Base-by-base conservation (phyloP, 2,113 vertebrate species). In the Serinus canaria region DNA sequence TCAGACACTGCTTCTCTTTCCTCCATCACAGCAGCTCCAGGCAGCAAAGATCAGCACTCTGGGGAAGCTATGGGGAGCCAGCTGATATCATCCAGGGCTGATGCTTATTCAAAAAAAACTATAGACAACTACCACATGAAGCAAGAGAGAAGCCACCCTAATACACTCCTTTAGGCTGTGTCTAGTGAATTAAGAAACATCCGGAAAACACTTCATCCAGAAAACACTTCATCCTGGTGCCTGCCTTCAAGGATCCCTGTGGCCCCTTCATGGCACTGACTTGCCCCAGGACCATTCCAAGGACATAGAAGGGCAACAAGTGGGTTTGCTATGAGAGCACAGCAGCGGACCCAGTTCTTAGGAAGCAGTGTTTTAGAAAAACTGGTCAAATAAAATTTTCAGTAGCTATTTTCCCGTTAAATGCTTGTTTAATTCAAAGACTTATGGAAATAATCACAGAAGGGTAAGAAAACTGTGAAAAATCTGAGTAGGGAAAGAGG, bases 281-380 rank as follows among this genome's bases (percentile, higher is more conserved):
- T 35, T 73, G n/a, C 10, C 4, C 39, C 14, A 53, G n/a, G 31
- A 92, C 15, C 27, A 28, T 31, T 10, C 23, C 1, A 41, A 79
- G 37, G 23, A 50, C 17, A 28, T 10, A 50, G 6, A 2, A 2
- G 16, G 19, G 21, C 31, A 64, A 28, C 49, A 73, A 49, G 11
- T 25, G 27, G 10, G 22, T n/a, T 76, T 3, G 1, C n/a, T 6
- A 1, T 24, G 17, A 78, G 5, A 80, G 10, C 0, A 0, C n/a
- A 78, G 33, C 1, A 3, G 15, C 41, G 74, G 43, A 53, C 4
- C 7, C 55, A 64, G 55, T 7, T 56, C 3, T 1, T 27, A 44
- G 10, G 12, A 84, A 27, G 4, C 44, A 63, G 5, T 14, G 3
- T 79, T 25, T 6, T 49, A 43, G 31, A 24, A 55, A 37, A 12